Conservation (phyloP, 1,140 invertebrate genomes). For the Harpegnathos saltator region DNA sequence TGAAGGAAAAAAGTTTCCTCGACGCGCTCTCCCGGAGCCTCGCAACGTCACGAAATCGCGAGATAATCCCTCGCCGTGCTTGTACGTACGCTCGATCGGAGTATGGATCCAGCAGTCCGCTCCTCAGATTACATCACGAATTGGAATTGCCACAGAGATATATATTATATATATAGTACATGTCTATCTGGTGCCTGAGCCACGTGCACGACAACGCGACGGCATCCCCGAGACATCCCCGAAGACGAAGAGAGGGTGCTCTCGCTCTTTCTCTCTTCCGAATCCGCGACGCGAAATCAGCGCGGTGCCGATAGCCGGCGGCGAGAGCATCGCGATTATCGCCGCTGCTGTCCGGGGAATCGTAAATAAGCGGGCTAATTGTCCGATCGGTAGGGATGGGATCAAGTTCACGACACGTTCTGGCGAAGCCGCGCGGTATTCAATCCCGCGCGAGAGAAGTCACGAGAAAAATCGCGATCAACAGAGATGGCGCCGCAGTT, state of each 20-base stretch:
- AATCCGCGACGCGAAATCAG: conserved; percentile 15
- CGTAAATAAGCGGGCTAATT: conserved; percentile 77
- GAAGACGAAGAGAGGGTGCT: conserved; percentile 27
- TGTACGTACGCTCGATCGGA: neutral
- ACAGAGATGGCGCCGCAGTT: no score
- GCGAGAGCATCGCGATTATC: conserved; percentile 58
- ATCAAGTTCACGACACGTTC: conserved; percentile 64
- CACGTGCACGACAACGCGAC: conserved; percentile 32
- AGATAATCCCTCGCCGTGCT: neutral
- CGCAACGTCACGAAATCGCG: neutral
- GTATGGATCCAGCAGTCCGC: conserved; percentile 6
- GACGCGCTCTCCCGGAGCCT: neutral
- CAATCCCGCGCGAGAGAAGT: no score
- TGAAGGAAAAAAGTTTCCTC: neutral
- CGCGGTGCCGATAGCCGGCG: conserved; percentile 3
- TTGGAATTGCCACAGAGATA: conserved; percentile 13
- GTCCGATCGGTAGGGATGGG: conserved; percentile 73
- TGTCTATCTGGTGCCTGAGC: conserved; percentile 25
- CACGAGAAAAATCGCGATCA: no score
- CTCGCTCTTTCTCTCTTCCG: conserved; percentile 19
- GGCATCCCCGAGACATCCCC: conserved; percentile 40
- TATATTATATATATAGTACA: no score
- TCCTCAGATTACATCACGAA: conserved; percentile 39
- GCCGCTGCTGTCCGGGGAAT: conserved; percentile 50
- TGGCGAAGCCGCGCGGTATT: neutral